A percentile compares a stretch with the other conserved stretches of the same genome.
phyloP scores from a whole-genome alignment of 2,113 vertebrate genomes.

The Pelodiscus sinensis region DNA sequence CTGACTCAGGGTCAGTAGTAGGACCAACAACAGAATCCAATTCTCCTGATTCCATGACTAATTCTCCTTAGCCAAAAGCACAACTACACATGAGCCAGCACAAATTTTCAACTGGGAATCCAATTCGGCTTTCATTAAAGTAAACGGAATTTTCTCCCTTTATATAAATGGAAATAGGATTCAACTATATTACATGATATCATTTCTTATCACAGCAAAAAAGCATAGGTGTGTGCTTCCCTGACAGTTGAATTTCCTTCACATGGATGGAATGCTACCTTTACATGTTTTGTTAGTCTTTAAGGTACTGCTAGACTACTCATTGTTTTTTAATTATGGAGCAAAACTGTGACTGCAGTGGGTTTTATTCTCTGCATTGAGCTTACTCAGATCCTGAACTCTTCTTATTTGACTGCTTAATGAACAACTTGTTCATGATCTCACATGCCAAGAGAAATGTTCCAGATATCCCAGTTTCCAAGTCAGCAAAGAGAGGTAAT shows the following conservation, averaged over 20 bases:
- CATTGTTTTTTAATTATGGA: constrained; percentile 35
- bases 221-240: neutral
- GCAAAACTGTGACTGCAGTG: neutral
- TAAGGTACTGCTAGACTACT: too few species aligned
- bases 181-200: neutral
- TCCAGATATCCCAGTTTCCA: neutral
- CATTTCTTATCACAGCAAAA: neutral
- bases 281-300: too few species aligned
- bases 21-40: neutral
- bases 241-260: neutral
- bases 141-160: neutral
- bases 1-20: neutral
- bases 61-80: fast-evolving
- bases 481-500: neutral
- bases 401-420: constrained; percentile 18
- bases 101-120: fast-evolving
- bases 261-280: neutral
- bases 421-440: constrained; percentile 26
- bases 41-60: neutral
- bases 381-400: neutral
- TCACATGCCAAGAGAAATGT: neutral
- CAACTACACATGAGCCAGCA: fast-evolving
- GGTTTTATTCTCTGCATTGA: neutral
- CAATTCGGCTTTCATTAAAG: fast-evolving
- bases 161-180: neutral